Base-by-base conservation (phyloP, 1,140 invertebrate species). In the Procambarus clarkii region DNA sequence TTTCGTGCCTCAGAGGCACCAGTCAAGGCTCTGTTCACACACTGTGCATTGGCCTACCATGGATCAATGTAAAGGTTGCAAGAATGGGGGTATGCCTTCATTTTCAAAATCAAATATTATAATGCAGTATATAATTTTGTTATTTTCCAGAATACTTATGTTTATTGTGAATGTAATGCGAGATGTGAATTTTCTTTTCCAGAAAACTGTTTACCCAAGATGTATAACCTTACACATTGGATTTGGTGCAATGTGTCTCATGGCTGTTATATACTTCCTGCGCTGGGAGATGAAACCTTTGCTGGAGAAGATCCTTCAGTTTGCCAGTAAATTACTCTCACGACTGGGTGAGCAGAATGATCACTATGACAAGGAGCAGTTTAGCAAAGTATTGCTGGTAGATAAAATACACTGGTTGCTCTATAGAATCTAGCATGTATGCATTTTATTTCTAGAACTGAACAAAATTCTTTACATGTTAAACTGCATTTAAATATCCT, bases 281-380 rank as follows among this genome's bases (percentile, higher is more conserved):
- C 88, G 88, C 24, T 85, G 71, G 82, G 88, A 91, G 74, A 34
- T 91, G 5, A 85, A 50, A 45, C 18, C 82, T 8, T n/a, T 91
- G 13, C 24, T 85, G 18, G 88, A 91, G 58, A 91, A 91, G 48
- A 45, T 91, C 13, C 78, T 91, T 18, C 64, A 78, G n/a, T 77
- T 76, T 15, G 2, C 15, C 9, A 48, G 58, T 48, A 85, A 64
- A 34, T 48, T 46, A 21, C 44, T 85, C 18, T 69, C 54, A 48
- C 78, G 50, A 69, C 64, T 85, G 80, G 24, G 15, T 48, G 21
- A 48, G 34, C 44, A 48, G 5, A 34, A 86, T 46, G 44, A 76
- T 8, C 45, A 86, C 3, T n/a, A 2, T n/a, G 71, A 48, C n/a
- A 24, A 76, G 50, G 45, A 76, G n/a, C 34, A 71, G 71, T 86